These are phyloP conservation scores for Drosophila mulleri DNA, from an alignment of 2,888 invertebrate genomes.

Conservation along the genomic window DNA sequence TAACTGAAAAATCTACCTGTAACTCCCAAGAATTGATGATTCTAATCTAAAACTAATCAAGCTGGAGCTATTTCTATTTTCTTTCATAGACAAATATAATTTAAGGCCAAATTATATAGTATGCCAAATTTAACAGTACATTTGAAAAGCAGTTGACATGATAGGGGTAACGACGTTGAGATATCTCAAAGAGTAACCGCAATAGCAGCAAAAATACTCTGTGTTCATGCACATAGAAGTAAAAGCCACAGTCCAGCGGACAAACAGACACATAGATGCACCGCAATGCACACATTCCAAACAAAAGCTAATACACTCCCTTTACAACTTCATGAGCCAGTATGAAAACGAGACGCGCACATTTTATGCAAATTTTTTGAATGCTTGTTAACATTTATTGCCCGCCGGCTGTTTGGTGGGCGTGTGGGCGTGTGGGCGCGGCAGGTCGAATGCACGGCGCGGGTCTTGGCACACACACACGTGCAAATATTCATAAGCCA, in stretches of 20 bases:
- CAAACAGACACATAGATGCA: not conserved
- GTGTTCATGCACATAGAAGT: not conserved
- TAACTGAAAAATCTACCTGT: too few relatives aligned
- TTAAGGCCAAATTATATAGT: too few relatives aligned
- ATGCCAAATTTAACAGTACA: too few relatives aligned
- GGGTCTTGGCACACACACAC: conserved; percentile 31
- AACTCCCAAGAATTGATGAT: too few relatives aligned
- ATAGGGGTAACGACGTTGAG: too few relatives aligned
- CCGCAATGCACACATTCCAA: not conserved
- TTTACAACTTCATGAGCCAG: not conserved
- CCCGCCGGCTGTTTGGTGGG: conserved; percentile 38
- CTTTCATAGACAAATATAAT: too few relatives aligned
- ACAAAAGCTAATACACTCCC: not conserved
- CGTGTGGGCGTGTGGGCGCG: conserved; percentile 10
- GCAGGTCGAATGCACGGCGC: not conserved
- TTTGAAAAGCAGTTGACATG: too few relatives aligned
- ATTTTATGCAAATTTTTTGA: conserved; percentile 70
- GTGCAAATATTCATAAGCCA: conserved; percentile 36
- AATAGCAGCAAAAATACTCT: not conserved
- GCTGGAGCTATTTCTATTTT: too few relatives aligned
- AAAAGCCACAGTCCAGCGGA: not conserved
- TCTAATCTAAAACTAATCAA: too few relatives aligned
- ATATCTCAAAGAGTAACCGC: not conserved
- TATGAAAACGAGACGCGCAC: conserved; percentile 50
- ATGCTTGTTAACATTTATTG: conserved; percentile 78